Percentiles rank a stretch among this genome's conserved stretches.
Conservation (phyloP, 2,797 vertebrate genomes). For the Paramormyrops hopkinsi region DNA sequence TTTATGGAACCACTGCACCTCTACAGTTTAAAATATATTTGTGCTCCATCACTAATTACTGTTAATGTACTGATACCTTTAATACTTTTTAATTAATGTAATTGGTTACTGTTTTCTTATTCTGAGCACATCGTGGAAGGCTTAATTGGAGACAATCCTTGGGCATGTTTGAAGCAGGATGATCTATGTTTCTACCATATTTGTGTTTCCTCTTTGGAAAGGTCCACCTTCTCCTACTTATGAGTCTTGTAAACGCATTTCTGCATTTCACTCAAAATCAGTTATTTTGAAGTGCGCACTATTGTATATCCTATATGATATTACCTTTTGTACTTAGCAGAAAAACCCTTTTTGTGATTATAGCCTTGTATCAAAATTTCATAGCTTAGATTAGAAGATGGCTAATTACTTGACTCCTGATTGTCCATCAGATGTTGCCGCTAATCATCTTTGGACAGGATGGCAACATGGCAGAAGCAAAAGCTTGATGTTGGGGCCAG, state of each 20-base stretch:
- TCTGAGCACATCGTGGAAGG: background rate
- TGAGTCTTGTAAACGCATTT: background rate
- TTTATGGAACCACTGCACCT: background rate
- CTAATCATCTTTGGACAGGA: background rate
- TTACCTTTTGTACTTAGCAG: background rate
- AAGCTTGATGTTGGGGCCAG: background rate
- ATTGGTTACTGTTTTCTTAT: background rate
- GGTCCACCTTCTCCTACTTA: background rate
- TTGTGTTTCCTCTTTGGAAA: background rate
- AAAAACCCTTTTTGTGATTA: background rate
- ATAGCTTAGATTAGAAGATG: background rate
- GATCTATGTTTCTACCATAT: background rate
- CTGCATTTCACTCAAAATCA: background rate
- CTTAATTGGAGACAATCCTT: background rate
- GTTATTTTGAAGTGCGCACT: background rate
- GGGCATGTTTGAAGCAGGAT: background rate
- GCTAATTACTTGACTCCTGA: background rate
- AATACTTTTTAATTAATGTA: background rate
- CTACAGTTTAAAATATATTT: background rate
- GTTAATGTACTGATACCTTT: background rate
- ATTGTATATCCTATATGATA: constrained; percentile 3
- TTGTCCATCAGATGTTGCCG: background rate
- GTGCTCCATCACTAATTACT: background rate
- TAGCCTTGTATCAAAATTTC: background rate
- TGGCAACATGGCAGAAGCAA: background rate